Conservation (phyloP, 1,140 invertebrate species). For the Notospermus geniculatus region DNA sequence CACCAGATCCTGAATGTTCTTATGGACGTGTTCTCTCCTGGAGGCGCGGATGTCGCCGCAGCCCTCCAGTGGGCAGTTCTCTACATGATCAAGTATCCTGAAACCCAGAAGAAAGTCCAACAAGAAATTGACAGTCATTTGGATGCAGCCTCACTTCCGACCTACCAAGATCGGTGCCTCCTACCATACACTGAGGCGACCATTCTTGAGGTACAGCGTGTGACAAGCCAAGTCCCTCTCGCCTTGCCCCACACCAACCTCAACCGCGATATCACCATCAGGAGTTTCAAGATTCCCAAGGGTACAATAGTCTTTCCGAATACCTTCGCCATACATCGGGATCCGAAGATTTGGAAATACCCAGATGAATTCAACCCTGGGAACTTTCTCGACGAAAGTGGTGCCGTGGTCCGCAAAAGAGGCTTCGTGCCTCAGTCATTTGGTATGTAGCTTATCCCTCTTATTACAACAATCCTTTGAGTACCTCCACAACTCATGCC, state of each 20-base stretch:
- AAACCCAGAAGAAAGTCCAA: conserved; percentile 74
- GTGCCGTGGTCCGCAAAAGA: too few relatives aligned
- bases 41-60: conserved; percentile 79
- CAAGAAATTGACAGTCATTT: conserved; percentile 77
- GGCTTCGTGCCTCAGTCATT: too few relatives aligned
- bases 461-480: too few relatives aligned
- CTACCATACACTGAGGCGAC: conserved; percentile 41
- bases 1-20: too few relatives aligned
- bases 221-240: conserved; percentile 51
- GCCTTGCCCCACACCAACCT: conserved; percentile 32
- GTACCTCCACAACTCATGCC: too few relatives aligned
- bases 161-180: conserved; percentile 67
- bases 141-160: conserved; percentile 71
- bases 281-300: too few relatives aligned
- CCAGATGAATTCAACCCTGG: conserved; percentile 18
- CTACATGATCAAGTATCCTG: conserved; percentile 71
- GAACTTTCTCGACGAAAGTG: conserved; percentile 16
- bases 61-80: conserved; percentile 83
- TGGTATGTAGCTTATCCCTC: too few relatives aligned
- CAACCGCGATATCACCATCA: too few relatives aligned
- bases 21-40: conserved; percentile 79
- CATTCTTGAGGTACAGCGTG: conserved; percentile 37
- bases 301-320: conserved; percentile 64
- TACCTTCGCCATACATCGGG: conserved; percentile 13
- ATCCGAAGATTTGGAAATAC: conserved; percentile 23